Conservation (phyloP, 2,888 invertebrate species). For the Epirrhoe alternata region DNA sequence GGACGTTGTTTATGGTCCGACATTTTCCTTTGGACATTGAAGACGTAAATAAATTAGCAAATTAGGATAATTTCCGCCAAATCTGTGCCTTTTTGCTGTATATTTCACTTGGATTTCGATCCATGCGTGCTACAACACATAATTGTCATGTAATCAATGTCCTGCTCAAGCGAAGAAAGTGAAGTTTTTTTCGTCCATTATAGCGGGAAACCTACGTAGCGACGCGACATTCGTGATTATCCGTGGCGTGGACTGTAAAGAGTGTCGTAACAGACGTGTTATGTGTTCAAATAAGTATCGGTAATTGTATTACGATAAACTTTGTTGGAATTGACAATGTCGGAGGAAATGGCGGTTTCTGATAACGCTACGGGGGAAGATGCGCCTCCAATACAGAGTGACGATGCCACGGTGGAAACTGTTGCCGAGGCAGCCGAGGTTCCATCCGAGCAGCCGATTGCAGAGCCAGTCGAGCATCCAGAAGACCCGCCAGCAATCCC, state of each 20-base stretch:
- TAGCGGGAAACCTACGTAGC: slow-evolving; percentile 81
- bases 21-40: slow-evolving; percentile 74
- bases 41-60: slow-evolving; percentile 55
- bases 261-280: slow-evolving; percentile 73
- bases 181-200: slow-evolving; percentile 63
- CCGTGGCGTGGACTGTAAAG: slow-evolving; percentile 62
- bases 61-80: slow-evolving; percentile 9
- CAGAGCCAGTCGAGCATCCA: slow-evolving; percentile 46
- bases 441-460: slow-evolving; percentile 49
- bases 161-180: slow-evolving; percentile 50
- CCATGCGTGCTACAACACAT: slow-evolving; percentile 16
- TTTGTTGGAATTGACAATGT: slow-evolving; percentile 78
- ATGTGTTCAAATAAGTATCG: slow-evolving; percentile 73
- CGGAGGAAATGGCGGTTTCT: slow-evolving; percentile 81
- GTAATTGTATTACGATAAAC: slow-evolving; percentile 67
- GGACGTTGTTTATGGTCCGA: slow-evolving; percentile 79
- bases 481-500: slow-evolving; percentile 49
- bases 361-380: slow-evolving; percentile 73
- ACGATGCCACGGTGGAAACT: slow-evolving; percentile 57
- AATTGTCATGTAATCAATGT: slow-evolving; percentile 46
- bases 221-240: slow-evolving; percentile 76
- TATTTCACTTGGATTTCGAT: slow-evolving; percentile 4
- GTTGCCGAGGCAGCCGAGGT: slow-evolving; percentile 52
- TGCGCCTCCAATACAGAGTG: slow-evolving; percentile 56
- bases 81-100: neutral